Conservation (phyloP, 2,113 vertebrate genomes). For the Tupaia tana region DNA sequence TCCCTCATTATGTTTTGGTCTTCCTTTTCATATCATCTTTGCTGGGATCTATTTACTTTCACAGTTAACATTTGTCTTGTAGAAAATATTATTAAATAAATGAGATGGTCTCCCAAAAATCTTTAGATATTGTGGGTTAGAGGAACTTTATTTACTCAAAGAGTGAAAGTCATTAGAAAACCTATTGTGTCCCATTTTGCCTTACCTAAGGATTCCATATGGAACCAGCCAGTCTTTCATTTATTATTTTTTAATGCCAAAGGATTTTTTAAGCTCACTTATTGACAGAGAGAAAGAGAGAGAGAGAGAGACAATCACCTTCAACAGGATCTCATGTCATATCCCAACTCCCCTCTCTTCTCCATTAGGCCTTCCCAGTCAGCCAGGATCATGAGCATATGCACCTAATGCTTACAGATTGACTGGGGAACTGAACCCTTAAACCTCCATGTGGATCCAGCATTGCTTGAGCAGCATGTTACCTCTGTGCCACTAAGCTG, state of each 20-base stretch:
- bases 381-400: too few species aligned
- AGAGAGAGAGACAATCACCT: too few species aligned
- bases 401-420: too few species aligned
- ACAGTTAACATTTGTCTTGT: conserved; percentile 27
- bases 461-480: too few species aligned
- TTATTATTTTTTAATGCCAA: not conserved
- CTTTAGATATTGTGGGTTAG: not conserved
- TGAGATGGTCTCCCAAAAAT: not conserved
- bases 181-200: not conserved
- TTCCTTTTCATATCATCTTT: conserved; percentile 33
- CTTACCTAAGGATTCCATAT: not conserved
- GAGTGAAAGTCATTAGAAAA: conserved; percentile 4
- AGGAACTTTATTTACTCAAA: conserved; percentile 11
- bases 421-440: too few species aligned
- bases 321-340: too few species aligned
- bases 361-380: too few species aligned
- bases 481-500: too few species aligned
- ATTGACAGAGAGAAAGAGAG: too few species aligned
- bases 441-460: too few species aligned
- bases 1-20: not conserved
- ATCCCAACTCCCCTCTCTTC: too few species aligned
- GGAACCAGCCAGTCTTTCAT: not conserved
- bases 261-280: not conserved
- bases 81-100: conserved; percentile 18
- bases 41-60: not conserved